phyloP scores from a whole-genome alignment of 53 echinoderm and acorn worm genomes.

The Holothuria scabra region DNA sequence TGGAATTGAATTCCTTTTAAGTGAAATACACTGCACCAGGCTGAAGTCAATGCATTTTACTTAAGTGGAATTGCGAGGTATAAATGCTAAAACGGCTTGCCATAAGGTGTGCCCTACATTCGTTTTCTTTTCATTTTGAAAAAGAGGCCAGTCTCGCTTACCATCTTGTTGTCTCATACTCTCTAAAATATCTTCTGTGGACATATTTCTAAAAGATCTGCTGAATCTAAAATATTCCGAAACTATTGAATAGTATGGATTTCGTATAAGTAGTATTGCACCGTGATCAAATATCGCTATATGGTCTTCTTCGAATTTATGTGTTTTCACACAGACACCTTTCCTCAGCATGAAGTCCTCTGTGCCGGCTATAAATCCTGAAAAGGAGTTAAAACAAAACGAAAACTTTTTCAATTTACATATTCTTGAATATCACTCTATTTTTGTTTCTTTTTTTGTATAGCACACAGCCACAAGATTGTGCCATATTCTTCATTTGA shows the following conservation, averaged over 20 bases:
- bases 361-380: slow-evolving; percentile 21
- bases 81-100: too few species aligned
- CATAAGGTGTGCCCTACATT: too few species aligned
- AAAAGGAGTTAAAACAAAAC: neutral
- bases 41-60: too few species aligned
- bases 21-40: too few species aligned
- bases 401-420: neutral
- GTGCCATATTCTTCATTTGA: too few species aligned
- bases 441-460: too few species aligned
- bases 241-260: slow-evolving; percentile 23
- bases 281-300: slow-evolving; percentile 18
- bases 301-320: slow-evolving; percentile 11
- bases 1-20: too few species aligned
- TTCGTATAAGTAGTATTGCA: slow-evolving; percentile 15
- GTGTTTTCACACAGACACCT: slow-evolving; percentile 32
- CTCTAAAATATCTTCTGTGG: neutral
- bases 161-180: slow-evolving; percentile 8
- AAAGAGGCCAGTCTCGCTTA: neutral
- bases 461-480: too few species aligned
- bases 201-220: neutral
- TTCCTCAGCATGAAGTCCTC: slow-evolving; percentile 7
- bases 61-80: too few species aligned
- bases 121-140: too few species aligned
- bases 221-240: slow-evolving; percentile 16
- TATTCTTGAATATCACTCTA: too few species aligned